These are phyloP conservation scores for Cephus nigrinus DNA, from an alignment of 2,888 invertebrate genomes.

Conservation along the genomic window DNA sequence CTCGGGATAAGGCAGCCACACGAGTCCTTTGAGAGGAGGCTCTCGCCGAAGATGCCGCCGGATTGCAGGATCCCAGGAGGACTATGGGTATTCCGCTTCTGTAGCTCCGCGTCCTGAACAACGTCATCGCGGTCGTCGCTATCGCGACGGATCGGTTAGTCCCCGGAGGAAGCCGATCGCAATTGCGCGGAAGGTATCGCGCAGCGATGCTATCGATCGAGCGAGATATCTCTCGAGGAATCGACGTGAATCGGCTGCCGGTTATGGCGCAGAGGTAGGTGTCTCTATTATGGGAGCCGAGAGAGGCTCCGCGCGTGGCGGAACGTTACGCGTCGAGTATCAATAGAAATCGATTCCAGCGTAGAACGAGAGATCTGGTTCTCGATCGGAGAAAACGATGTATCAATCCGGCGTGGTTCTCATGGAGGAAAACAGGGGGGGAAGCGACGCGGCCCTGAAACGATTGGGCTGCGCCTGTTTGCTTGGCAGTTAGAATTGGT, in stretches of 20 bases:
- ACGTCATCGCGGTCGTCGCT: slow-evolving; percentile 10
- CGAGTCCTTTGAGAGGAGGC: slow-evolving; percentile 23
- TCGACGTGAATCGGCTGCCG: background rate
- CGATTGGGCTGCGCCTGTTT: slow-evolving; percentile 11
- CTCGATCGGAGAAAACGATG: background rate
- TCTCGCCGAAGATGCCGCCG: slow-evolving; percentile 22
- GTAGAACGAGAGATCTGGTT: background rate
- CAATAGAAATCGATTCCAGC: background rate
- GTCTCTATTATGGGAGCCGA: background rate
- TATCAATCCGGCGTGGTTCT: background rate
- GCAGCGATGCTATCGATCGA: background rate
- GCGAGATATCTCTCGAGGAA: background rate
- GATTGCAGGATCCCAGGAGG: background rate
- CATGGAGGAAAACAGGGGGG: background rate
- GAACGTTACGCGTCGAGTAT: background rate
- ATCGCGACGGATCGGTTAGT: background rate
- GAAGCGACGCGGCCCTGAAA: background rate
- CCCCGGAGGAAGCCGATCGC: background rate
- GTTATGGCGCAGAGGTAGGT: background rate
- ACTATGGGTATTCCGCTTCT: background rate
- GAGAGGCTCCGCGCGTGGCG: background rate
- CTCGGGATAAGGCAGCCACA: slow-evolving; percentile 28
- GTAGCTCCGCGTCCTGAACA: slow-evolving; percentile 15
- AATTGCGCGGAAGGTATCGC: background rate
- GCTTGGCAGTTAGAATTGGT: slow-evolving; percentile 37